Conservation (phyloP, 2,797 vertebrate genomes). For the Oryzias sinensis region DNA sequence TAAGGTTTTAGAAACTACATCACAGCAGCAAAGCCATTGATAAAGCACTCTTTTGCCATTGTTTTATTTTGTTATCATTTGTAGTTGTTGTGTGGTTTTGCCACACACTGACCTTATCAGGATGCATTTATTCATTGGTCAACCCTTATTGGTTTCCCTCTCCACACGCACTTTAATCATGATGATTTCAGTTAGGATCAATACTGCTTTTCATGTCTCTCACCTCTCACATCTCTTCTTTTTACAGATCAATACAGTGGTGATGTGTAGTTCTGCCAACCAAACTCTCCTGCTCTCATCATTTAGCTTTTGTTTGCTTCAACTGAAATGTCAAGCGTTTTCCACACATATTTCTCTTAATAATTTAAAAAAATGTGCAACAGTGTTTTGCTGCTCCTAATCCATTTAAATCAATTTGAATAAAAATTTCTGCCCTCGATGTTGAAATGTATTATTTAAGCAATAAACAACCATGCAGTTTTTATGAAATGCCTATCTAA, state of each 20-base stretch:
- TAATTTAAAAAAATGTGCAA: background rate
- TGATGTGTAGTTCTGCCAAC: constrained; percentile 53
- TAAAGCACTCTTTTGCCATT: background rate
- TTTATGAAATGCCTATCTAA: constrained; percentile 57
- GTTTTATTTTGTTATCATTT: constrained; percentile 11
- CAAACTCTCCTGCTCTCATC: constrained; percentile 32
- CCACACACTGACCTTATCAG: constrained; percentile 48
- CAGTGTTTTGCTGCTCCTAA: constrained; percentile 19
- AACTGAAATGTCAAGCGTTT: constrained; percentile 32
- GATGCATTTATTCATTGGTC: constrained; percentile 51
- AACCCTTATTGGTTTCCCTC: constrained; percentile 55
- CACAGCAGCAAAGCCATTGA: too few species aligned
- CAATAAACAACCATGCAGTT: constrained; percentile 28
- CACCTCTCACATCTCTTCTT: constrained; percentile 71
- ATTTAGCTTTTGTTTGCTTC: constrained; percentile 49
- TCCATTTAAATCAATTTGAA: constrained; percentile 39
- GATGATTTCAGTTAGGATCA: constrained; percentile 70
- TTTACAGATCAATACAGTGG: constrained; percentile 64
- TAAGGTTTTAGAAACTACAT: too few species aligned
- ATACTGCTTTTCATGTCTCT: constrained; percentile 76
- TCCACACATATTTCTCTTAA: constrained; percentile 1
- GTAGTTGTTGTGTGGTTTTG: background rate
- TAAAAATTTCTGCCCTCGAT: constrained; percentile 23
- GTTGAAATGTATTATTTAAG: constrained; percentile 38
- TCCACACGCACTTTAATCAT: constrained; percentile 64